These are phyloP conservation scores for Temnothorax curvispinosus DNA, from an alignment of 1,140 invertebrate species.

Conservation along the genomic window DNA sequence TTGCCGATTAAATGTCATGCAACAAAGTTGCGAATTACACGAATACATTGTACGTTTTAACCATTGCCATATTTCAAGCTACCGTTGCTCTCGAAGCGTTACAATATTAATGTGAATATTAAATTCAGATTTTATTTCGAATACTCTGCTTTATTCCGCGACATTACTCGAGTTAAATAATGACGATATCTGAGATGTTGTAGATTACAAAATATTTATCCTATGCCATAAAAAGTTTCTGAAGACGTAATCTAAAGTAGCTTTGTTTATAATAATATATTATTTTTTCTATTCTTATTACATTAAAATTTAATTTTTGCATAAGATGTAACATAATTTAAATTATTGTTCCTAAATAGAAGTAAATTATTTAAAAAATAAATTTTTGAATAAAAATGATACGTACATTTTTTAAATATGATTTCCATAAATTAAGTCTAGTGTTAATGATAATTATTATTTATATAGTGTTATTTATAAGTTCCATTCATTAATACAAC, in stretches of 20 bases:
- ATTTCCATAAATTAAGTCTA: neutral
- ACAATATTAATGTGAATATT: conserved; percentile 26
- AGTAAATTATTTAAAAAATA: neutral
- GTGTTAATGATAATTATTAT: neutral
- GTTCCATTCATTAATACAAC: neutral
- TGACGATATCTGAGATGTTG: neutral
- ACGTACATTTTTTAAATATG: neutral
- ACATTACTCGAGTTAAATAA: neutral
- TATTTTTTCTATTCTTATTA: neutral
- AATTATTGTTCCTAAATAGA: neutral
- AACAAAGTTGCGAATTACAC: conserved; percentile 12
- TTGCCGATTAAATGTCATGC: conserved; percentile 34
- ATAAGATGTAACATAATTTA: neutral
- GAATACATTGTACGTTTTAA: neutral
- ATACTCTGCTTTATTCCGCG: neutral
- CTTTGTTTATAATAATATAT: neutral
- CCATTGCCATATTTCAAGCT: neutral
- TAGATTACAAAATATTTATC: neutral
- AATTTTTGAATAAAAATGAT: neutral
- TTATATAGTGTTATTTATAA: neutral
- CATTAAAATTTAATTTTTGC: neutral
- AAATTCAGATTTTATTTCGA: conserved; percentile 10
- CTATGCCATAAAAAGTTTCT: neutral
- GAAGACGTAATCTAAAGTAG: neutral
- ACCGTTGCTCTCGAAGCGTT: conserved; percentile 22